Evolutionary conservation across 92 coral and sea anemone species (phyloP).

Genomic region (Palythoa grandis): DNA sequence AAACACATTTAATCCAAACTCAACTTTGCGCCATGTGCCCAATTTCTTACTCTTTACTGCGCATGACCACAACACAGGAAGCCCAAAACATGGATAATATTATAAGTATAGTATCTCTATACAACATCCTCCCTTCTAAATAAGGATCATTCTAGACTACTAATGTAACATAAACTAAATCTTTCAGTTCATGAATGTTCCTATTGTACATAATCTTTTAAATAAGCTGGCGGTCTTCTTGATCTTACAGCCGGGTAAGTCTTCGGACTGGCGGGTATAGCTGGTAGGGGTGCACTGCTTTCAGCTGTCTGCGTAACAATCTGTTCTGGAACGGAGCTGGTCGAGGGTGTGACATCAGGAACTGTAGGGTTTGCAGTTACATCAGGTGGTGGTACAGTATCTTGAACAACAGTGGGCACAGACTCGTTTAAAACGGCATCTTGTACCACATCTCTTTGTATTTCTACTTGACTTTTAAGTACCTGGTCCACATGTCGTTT

Average conservation of each 20-base stretch:
- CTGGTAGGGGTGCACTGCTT: not conserved
- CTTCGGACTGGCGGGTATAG: slow-evolving; percentile 1
- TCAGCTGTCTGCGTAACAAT: not conserved
- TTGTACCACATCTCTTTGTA: slow-evolving; percentile 9
- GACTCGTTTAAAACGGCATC: slow-evolving; percentile 9
- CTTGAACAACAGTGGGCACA: slow-evolving; percentile 3
- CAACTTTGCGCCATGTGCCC: no score
- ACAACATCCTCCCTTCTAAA: no score
- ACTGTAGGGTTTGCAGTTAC: slow-evolving; percentile 23
- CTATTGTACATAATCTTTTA: not conserved
- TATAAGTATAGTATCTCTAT: no score
- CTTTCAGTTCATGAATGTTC: not conserved
- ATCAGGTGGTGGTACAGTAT: slow-evolving; percentile 20
- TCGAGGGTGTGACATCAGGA: slow-evolving; percentile 30
- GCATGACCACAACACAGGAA: no score
- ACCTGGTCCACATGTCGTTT: slow-evolving; percentile 33
- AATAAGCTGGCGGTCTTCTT: not conserved
- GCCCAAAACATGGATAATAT: no score
- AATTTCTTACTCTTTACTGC: no score
- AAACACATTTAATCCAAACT: no score
- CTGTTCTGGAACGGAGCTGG: slow-evolving; percentile 10
- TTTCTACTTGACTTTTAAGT: slow-evolving; percentile 10
- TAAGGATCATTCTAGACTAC: no score
- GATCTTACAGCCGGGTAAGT: not conserved
- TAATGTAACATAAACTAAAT: no score